Conservation (phyloP, 2,797 vertebrate genomes). For the Typhlichthys eigenmanni region DNA sequence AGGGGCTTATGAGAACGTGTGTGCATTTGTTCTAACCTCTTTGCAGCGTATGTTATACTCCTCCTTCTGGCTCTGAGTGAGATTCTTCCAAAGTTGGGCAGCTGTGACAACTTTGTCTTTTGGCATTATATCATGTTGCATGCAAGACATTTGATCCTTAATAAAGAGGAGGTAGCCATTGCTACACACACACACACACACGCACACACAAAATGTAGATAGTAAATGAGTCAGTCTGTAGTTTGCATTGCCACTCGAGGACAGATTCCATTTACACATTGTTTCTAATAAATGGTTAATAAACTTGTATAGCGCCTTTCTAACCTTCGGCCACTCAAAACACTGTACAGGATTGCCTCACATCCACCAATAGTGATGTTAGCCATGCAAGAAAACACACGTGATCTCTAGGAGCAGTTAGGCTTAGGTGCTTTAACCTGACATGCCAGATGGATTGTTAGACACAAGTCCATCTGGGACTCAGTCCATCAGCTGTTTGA, state of each 20-base stretch:
- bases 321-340: too few species aligned
- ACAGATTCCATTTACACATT: neutral
- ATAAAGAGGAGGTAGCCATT: conserved; percentile 50
- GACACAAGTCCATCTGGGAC: too few species aligned
- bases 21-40: conserved; percentile 34
- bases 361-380: too few species aligned
- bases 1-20: neutral
- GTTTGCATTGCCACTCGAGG: too few species aligned
- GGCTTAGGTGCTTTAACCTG: too few species aligned
- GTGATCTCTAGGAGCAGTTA: too few species aligned
- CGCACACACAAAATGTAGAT: neutral
- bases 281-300: neutral
- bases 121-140: accelerated
- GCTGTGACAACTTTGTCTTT: neutral
- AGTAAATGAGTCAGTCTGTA: neutral
- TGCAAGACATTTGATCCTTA: conserved; percentile 17
- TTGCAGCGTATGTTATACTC: neutral
- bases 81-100: conserved; percentile 33
- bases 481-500: too few species aligned
- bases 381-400: too few species aligned
- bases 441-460: too few species aligned
- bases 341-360: too few species aligned
- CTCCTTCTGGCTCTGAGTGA: conserved; percentile 11
- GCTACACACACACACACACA: conserved; percentile 31
- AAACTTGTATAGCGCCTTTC: too few species aligned